Evolutionary conservation across 2,113 vertebrate species (phyloP), one percentile per base, ranked within the genome.

Genomic region (Chionis minor): DNA sequence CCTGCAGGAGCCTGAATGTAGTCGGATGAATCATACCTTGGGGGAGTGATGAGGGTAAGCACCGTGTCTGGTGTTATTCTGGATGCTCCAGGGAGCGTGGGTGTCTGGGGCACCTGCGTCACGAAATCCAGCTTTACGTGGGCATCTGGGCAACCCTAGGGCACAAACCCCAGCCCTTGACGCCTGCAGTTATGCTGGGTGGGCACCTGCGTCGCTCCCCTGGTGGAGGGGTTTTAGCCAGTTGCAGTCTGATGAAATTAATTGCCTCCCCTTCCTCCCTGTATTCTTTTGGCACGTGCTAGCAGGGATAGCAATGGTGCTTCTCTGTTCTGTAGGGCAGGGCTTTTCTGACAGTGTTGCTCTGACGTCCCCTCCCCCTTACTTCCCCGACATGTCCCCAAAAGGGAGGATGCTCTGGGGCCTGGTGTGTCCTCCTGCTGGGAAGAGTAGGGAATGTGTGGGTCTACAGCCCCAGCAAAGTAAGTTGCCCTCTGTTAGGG

Each of bases 61-160:
- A 27, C 14, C 0, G 0, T 44, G 22, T 27, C 55, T 84, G 56
- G 12, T 54, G 42, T 19, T 56, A 21, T 35, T 78, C 45, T 4
- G 14, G 27, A 5, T 38, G 33, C 13, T 77, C 3, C n/a, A 47
- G 38, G 32, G 32, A 85, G 6, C 0, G 8, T 59, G 63, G 40
- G 13, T 70, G 30, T 66, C 65, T 40, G 73, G 19, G 38, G 7
- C 0, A 0, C 20, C 47, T 19, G 7, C 20, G 19, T 75, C 58
- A 47, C 0, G 0, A 82, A 51, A 63, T 61, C 20, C 75, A 73
- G 58, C 54, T 38, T 51, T 30, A 12, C 0, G 0, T 61, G 45
- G n/a, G 15, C 44, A 54, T 44, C 71, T 69, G 3, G 4, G 44
- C n/a, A 90, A 42, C 11, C 3, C 6, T 2, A 30, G 61, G 74